A percentile compares a stretch with the other conserved stretches of the same genome.
Conservation (phyloP, 1,140 invertebrate genomes). For the Calliopsis andreniformis region DNA sequence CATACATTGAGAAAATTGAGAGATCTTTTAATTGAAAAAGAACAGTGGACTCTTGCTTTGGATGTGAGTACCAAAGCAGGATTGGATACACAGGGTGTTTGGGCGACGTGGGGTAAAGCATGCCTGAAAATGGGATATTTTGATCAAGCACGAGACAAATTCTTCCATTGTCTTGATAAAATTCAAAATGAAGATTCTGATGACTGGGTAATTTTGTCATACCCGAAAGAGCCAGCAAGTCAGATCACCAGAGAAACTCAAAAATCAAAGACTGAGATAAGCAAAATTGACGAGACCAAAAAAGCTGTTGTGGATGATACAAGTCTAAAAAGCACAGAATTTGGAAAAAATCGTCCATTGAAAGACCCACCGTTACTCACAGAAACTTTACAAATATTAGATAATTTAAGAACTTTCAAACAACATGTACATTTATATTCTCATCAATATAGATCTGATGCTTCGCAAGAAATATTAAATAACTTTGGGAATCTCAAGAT, state of each 20-base stretch:
- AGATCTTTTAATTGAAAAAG: conserved; percentile 88
- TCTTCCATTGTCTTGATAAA: conserved; percentile 80
- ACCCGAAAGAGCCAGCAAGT: conserved; percentile 54
- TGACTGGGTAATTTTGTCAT: conserved; percentile 72
- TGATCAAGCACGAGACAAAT: conserved; percentile 87
- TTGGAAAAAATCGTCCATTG: conserved; percentile 79
- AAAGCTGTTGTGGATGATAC: conserved; percentile 41
- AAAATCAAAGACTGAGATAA: background rate
- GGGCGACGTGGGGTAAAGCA: conserved; percentile 93
- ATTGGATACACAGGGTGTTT: conserved; percentile 88
- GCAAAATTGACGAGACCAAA: conserved; percentile 33
- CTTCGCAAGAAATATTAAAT: conserved; percentile 77
- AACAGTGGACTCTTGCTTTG: conserved; percentile 91
- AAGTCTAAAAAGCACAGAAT: conserved; percentile 68
- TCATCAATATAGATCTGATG: conserved; percentile 59
- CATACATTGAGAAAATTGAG: conserved; percentile 81
- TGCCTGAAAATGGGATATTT: conserved; percentile 90
- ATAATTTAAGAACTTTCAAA: conserved; percentile 73
- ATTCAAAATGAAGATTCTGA: conserved; percentile 74
- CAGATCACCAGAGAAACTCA: conserved; percentile 52
- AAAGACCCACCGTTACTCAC: conserved; percentile 85
- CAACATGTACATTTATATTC: conserved; percentile 70
- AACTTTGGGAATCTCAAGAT: conserved; percentile 78
- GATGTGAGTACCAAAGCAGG: conserved; percentile 94
- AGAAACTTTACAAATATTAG: conserved; percentile 87